Base-by-base conservation (phyloP, 2,113 vertebrate genomes). In the Vulpes vulpes region DNA sequence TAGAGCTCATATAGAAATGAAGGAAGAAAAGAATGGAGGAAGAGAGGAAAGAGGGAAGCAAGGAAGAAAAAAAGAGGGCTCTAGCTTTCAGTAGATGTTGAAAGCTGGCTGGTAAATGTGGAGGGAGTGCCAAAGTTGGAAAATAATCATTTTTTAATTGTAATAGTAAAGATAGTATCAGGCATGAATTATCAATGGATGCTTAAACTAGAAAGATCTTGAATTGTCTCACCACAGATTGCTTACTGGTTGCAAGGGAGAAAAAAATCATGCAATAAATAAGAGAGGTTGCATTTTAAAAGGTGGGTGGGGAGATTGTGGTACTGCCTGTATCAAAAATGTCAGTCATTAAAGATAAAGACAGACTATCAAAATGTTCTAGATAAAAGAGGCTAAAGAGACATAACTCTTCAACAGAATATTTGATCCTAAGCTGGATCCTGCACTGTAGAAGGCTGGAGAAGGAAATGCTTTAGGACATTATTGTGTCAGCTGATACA, bases 311-410 rank as follows among this genome's bases (percentile, higher is more conserved):
- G 35, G 8, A 10, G 9, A 60, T 2, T 3, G 27, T 62, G 22
- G 1, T 32, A 64, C 3, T 55, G 4, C 84, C 32, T 35, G 67
- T 57, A 94, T 80, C 7, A 79, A 53, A 97, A 82, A 64, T 60
- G 25, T 65, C 65, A 73, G 22, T 85, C 43, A 74, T 85, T 78
- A 60, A 95, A 97, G 38, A 84, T 71, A 92, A 89, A 80, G 32
- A 60, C 6, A 43, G n/a, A 10, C 8, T 62, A 53, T 35, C 14
- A 23, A 95, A 84, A 79, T 71, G n/a, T 64, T 84, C 14, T 15
- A 43, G 11, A 69, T 25, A 60, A 81, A 69, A 16, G 11, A 90
- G 32, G 22, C 27, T 90, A 49, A 43, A n/a, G 35, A 90, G 22
- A 90, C 11, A 11, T 32, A 71, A 57, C 5, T 81, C 20, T 23